A percentile compares a stretch with the other conserved stretches of the same genome.
Conservation (phyloP, 2,113 vertebrate genomes). For the Pygoscelis adeliae region DNA sequence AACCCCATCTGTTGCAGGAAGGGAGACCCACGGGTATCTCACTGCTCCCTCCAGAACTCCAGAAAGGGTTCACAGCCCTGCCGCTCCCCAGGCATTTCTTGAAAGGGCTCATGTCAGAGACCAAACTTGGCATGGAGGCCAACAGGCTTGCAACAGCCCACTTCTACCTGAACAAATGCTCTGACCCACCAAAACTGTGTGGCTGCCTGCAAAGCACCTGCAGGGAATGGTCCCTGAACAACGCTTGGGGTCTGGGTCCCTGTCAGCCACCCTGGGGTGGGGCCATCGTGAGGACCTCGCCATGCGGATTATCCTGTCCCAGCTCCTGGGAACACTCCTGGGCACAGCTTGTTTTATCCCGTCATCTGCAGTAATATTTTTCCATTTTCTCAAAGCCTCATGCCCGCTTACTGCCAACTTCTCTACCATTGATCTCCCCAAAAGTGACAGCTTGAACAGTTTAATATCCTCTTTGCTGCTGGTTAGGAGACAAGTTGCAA, state of each 20-base stretch:
- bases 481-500: background rate
- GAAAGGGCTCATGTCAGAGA: background rate
- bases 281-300: fast-evolving
- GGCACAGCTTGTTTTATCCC: background rate
- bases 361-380: background rate
- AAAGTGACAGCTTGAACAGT: background rate
- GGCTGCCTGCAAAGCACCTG: background rate
- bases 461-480: background rate
- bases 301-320: fast-evolving
- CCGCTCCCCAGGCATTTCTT: fast-evolving
- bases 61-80: background rate
- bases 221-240: background rate
- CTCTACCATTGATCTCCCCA: background rate
- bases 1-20: background rate
- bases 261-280: background rate
- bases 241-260: background rate
- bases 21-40: background rate
- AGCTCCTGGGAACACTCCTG: background rate
- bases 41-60: background rate
- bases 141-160: background rate
- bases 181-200: background rate
- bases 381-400: background rate
- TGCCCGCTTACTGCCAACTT: background rate
- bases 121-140: background rate
- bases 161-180: background rate